Evolutionary conservation across 2,797 vertebrate genomes (phyloP).

Genomic region (Poecilia wingei): DNA sequence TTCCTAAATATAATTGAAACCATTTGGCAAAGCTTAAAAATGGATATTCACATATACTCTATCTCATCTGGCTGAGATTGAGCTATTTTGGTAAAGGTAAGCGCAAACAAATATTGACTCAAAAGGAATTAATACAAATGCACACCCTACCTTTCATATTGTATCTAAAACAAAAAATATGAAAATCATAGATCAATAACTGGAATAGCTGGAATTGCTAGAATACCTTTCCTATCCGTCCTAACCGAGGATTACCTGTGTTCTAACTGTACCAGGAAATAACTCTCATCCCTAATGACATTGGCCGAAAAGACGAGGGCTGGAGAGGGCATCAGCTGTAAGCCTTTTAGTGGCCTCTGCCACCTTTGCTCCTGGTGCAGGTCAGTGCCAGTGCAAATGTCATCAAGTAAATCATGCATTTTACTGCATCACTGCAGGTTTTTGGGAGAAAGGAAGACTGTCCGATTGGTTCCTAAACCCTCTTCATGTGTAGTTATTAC

Average conservation of each 20-base stretch:
- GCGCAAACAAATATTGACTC: neutral
- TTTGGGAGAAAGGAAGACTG: neutral
- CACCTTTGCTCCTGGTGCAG: neutral
- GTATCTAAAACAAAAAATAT: neutral
- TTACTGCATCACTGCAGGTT: neutral
- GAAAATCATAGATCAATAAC: neutral
- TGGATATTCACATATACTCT: neutral
- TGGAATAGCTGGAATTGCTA: neutral
- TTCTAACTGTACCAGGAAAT: constrained; percentile 10
- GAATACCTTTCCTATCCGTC: neutral
- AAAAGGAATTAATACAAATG: neutral
- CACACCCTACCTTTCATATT: neutral
- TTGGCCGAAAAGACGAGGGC: constrained; percentile 8
- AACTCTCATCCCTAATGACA: constrained; percentile 40
- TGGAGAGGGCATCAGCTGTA: constrained; percentile 13
- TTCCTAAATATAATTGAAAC: neutral
- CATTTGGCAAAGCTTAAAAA: neutral
- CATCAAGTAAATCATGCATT: neutral
- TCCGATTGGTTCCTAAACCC: neutral
- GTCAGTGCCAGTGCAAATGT: constrained; percentile 17
- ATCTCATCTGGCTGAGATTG: neutral
- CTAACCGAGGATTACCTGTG: constrained; percentile 35
- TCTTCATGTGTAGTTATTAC: neutral
- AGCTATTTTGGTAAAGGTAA: neutral
- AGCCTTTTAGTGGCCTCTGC: constrained; percentile 27